Evolutionary conservation across 2,113 vertebrate species (phyloP).

Genomic region (Microtus oregoni): DNA sequence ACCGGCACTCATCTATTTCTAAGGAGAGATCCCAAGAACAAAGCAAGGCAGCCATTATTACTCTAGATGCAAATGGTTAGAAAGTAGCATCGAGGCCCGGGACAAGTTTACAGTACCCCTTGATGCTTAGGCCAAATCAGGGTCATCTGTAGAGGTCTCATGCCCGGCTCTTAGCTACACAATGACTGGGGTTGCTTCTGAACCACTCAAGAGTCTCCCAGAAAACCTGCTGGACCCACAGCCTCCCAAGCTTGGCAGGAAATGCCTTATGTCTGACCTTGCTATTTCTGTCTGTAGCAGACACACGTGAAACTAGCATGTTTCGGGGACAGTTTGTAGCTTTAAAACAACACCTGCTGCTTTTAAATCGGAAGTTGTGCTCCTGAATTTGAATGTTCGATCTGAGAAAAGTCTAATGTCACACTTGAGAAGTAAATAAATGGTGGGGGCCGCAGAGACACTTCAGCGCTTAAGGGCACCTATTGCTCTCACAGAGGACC

Average conservation of each 20-base stretch:
- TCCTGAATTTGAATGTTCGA: background rate
- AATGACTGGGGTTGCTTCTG: background rate
- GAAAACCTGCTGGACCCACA: background rate
- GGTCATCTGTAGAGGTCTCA: accelerated
- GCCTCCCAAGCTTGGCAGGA: too few species aligned
- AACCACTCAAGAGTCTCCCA: background rate
- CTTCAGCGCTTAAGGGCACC: too few species aligned
- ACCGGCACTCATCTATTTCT: slow-evolving; percentile 93
- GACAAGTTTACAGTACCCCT: accelerated
- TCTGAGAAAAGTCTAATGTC: background rate
- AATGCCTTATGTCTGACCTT: accelerated
- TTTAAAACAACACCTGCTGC: background rate
- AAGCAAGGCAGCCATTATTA: background rate
- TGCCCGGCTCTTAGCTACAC: background rate
- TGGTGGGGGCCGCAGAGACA: background rate
- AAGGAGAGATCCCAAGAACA: slow-evolving; percentile 14
- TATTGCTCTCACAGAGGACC: background rate
- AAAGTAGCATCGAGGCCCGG: background rate
- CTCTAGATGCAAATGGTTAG: background rate
- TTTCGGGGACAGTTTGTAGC: background rate
- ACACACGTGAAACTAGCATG: accelerated
- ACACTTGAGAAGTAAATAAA: background rate
- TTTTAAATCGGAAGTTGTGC: background rate
- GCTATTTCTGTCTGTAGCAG: accelerated
- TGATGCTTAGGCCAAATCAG: background rate